Percentiles rank a stretch among this genome's conserved stretches.
Evolutionary conservation across 2,113 vertebrate genomes (phyloP).

Genomic region (Clarias macrocephalus): DNA sequence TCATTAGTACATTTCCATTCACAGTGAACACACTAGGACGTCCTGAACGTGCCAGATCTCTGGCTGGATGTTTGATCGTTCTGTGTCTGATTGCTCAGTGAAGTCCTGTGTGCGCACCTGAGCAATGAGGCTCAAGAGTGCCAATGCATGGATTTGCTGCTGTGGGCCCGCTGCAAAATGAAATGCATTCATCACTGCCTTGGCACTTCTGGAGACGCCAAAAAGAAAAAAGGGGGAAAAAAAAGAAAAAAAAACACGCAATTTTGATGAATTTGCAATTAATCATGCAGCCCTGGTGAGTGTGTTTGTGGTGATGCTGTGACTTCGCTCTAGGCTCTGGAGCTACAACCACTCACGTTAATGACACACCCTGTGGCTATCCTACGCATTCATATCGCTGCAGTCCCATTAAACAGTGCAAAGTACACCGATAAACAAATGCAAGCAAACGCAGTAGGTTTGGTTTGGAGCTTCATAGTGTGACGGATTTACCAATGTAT

Average conservation of each 20-base stretch:
- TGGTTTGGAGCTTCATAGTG: conserved; percentile 23
- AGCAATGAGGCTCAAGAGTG: background rate
- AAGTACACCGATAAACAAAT: conserved; percentile 25
- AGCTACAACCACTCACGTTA: conserved; percentile 1
- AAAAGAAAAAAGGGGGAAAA: background rate
- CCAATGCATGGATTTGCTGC: conserved; percentile 8
- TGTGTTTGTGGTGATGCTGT: conserved; percentile 18
- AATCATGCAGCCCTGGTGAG: conserved; percentile 13
- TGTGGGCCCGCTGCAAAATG: conserved; percentile 11
- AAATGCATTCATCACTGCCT: conserved; percentile 28
- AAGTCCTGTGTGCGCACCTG: background rate
- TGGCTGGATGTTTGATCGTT: background rate
- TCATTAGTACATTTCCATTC: conserved; percentile 3
- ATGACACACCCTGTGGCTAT: conserved; percentile 27
- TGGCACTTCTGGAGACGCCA: background rate
- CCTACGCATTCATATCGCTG: conserved; percentile 6
- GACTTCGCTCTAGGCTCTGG: conserved; percentile 8
- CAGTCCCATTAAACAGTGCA: conserved; percentile 28
- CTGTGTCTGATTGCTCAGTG: background rate
- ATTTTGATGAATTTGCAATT: conserved; percentile 32
- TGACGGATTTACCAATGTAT: conserved; percentile 7
- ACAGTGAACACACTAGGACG: background rate
- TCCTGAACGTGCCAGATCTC: conserved; percentile 1
- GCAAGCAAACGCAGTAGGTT: background rate
- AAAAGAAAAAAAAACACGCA: background rate